Evolutionary conservation across 2,797 vertebrate genomes (phyloP).

Genomic region (Toxotes lorentzi): DNA sequence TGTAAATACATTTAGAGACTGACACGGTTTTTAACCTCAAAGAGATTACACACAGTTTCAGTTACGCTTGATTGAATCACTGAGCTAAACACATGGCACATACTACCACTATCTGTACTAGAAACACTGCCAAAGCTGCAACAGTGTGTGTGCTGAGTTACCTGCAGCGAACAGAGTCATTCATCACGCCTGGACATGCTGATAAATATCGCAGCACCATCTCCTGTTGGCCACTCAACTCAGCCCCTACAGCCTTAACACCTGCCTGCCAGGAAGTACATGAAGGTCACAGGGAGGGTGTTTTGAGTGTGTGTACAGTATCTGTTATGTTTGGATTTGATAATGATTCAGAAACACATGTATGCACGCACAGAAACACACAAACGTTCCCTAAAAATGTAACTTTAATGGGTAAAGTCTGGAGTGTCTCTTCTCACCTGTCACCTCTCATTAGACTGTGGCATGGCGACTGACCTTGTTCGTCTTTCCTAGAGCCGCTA

Average conservation of each 20-base stretch:
- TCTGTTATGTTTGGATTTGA: conserved; percentile 42
- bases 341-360: conserved; percentile 52
- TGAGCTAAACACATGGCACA: conserved; percentile 11
- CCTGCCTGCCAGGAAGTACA: conserved; percentile 72
- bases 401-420: conserved; percentile 83
- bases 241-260: conserved; percentile 70
- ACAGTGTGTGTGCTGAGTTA: conserved; percentile 37
- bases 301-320: conserved; percentile 38
- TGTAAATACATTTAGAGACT: neutral
- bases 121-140: conserved; percentile 19
- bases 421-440: conserved; percentile 85
- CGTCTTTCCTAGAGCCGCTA: conserved; percentile 72
- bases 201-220: conserved; percentile 66
- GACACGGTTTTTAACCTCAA: neutral
- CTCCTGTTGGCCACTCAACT: conserved; percentile 64
- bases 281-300: conserved; percentile 74
- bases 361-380: conserved; percentile 44
- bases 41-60: neutral
- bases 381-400: conserved; percentile 71
- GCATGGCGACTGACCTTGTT: conserved; percentile 84
- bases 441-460: conserved; percentile 86
- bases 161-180: conserved; percentile 58
- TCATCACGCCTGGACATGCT: conserved; percentile 62
- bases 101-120: neutral
- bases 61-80: neutral